Evolutionary conservation across 2,888 invertebrate genomes (phyloP), one percentile per base, ranked within the genome.

Genomic region (Drosophila infuscata): DNA sequence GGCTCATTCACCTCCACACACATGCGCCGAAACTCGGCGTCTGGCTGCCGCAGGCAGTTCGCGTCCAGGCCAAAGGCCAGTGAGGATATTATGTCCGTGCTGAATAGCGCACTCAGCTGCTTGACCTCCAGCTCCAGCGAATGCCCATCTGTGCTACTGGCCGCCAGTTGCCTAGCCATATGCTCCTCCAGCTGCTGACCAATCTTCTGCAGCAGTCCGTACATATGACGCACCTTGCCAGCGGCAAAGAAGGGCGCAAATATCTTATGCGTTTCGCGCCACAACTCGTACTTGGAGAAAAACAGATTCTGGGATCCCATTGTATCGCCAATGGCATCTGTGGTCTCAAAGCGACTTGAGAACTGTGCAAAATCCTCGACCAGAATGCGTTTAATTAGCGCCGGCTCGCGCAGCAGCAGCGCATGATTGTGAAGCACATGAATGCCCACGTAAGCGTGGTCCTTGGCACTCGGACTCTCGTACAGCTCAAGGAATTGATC

Each of bases 41-140:
- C 76, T 1, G 93, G 92, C 78, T 94, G 88, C 32, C 91, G 89
- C n/a, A 94, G 67, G 0, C 93, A 92, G 46, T 94, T 94, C 0
- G 92, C 93, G 59, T 92, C 90, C 3, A 94, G 73, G 0, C 94
- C 94, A 62, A 92, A 94, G 0, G 94, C 94, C 15, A 93, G 91
- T 3, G 92, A 92, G 2, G 92, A 93, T 51, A 94, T 94, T 1
- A 94, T 83, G 70, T 94, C 94, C 0, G 92, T 92, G 30, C 92
- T 92, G 48, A 91, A 92, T 0, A 92, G 83, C 0, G 92, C 91
- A 36, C 91, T 90, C 29, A 92, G 59, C 46, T 92, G 90, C 25
- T 91, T 91, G 0, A 92, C 75, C 48, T 92, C 92, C 62, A 88
- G 54, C 48, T 81, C 82, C 54, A 87, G 48, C 7, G 41, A 43